Evolutionary conservation across 2,113 vertebrate genomes (phyloP), one percentile per base, ranked within the genome.

Genomic region (Apistogramma diplotaenia): DNA sequence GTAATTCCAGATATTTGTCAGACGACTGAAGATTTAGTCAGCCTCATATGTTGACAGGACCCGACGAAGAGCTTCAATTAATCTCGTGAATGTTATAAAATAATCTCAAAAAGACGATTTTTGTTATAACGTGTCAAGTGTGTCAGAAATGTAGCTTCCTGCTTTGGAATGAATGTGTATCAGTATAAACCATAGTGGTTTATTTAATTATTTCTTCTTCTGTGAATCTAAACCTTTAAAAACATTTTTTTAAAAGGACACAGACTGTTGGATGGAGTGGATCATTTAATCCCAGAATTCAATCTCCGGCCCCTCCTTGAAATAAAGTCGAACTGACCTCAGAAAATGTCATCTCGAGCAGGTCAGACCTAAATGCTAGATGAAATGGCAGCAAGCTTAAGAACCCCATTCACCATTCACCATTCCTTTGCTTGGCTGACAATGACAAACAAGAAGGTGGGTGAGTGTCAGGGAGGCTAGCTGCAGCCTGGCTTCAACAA

Each of bases 311-410:
- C 19, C 3, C 51, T 6, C 40, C n/a, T 56, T 65, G 59, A 88
- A 49, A 73, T 60, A 4, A 25, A 31, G 61, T 70, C 46, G 15
- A 31, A 35, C 19, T 1, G 25, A 25, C 19, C 54, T 10, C 12
- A 51, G 53, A 77, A 77, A 90, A 82, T 85, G 67, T 76, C 71
- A 79, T 23, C 29, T 35, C 29, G 49, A 51, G 46, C 43, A 35
- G 62, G 29, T 80, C 23, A 70, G 29, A 46, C 72, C 78, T 49
- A 59, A 46, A 72, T 58, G 72, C 82, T 51, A 62, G 29, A 46
- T 88, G 11, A 46, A 74, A 67, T 61, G 58, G 55, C 78, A 56
- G 35, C 4, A 13, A 62, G 46, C 62, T 73, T 56, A 72, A 62
- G 12, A 79, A 43, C 37, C 9, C 70, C 78, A 74, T 84, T 59